phyloP scores from a whole-genome alignment of 2,113 vertebrate genomes.

The Melanotaenia duboulayi region DNA sequence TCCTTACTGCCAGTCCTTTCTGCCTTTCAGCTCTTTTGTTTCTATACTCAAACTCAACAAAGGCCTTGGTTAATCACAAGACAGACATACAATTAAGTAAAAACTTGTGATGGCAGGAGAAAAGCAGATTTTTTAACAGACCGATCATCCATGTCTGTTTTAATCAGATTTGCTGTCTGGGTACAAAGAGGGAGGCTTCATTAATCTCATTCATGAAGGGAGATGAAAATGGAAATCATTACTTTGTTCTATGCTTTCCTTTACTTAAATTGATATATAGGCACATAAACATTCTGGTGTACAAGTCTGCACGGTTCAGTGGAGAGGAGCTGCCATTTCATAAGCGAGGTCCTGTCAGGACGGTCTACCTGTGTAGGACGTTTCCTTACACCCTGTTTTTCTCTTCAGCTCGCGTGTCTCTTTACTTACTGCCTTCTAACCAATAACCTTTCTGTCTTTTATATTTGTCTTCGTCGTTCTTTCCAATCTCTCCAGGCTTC shows the following conservation, averaged over 20 bases:
- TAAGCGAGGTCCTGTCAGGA: constrained; percentile 56
- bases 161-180: constrained; percentile 48
- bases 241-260: constrained; percentile 60
- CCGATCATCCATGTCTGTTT: constrained; percentile 25
- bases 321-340: constrained; percentile 52
- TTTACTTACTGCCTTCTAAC: neutral
- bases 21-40: constrained; percentile 6
- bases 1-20: constrained; percentile 10
- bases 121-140: constrained; percentile 18
- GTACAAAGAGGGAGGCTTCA: constrained; percentile 37
- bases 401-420: neutral
- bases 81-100: constrained; percentile 22
- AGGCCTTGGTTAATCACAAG: constrained; percentile 43
- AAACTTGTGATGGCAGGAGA: constrained; percentile 20
- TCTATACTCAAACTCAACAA: constrained; percentile 1
- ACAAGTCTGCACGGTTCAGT: constrained; percentile 24
- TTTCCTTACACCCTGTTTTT: constrained; percentile 42
- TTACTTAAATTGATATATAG: constrained; percentile 16
- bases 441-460: constrained; percentile 14
- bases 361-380: constrained; percentile 38
- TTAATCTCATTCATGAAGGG: constrained; percentile 50
- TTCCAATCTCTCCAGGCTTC: constrained; percentile 16
- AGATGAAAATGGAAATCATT: constrained; percentile 49
- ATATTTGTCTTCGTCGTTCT: constrained; percentile 6
- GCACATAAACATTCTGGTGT: constrained; percentile 12